Conservation (phyloP, 2,113 vertebrate species). For the Corynorhinus townsendii region DNA sequence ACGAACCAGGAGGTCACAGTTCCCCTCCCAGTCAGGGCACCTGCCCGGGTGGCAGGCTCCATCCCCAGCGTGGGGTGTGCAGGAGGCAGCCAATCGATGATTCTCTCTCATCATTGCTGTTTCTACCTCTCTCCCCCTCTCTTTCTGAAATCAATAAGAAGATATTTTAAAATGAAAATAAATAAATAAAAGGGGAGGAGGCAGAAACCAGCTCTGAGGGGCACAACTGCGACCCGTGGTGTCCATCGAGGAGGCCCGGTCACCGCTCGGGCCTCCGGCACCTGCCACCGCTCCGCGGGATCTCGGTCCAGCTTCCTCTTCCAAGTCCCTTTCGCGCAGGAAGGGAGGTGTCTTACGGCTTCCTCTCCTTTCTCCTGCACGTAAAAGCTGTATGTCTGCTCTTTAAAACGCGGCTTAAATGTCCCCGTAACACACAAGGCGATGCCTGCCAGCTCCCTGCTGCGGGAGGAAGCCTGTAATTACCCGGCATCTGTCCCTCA, state of each 20-base stretch:
- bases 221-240: accelerated
- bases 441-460: constrained; percentile 25
- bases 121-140: too few species aligned
- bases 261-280: accelerated
- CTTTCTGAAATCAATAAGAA: too few species aligned
- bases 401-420: constrained; percentile 42
- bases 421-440: constrained; percentile 41
- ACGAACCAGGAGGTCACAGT: too few species aligned
- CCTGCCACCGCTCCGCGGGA: not conserved
- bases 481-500: constrained; percentile 42
- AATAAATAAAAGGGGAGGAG: too few species aligned
- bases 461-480: constrained; percentile 22
- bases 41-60: too few species aligned
- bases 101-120: too few species aligned
- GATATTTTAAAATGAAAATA: too few species aligned
- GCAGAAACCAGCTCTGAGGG: not conserved
- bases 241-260: not conserved
- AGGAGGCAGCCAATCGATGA: too few species aligned
- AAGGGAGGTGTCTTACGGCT: not conserved
- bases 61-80: too few species aligned
- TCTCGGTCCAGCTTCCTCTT: not conserved
- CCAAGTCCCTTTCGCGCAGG: not conserved
- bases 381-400: not conserved
- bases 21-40: too few species aligned
- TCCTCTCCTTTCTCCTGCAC: not conserved